These are phyloP conservation scores for Caenorhabditis remanei DNA, from an alignment of 1,140 invertebrate species.

Conservation along the genomic window DNA sequence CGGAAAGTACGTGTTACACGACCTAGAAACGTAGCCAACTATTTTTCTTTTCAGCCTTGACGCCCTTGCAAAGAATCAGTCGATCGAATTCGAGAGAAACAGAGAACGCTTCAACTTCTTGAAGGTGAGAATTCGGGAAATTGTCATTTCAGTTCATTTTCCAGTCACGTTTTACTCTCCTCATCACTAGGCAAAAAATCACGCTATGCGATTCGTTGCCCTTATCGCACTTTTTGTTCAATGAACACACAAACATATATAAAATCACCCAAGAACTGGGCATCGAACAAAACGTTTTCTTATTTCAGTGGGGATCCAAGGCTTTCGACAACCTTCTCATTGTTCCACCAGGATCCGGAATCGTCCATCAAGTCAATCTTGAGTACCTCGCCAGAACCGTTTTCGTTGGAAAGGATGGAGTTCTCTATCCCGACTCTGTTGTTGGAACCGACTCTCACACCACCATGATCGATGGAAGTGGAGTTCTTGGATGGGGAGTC, in stretches of 20 bases:
- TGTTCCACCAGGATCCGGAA: slow-evolving; percentile 96
- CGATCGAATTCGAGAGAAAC: slow-evolving; percentile 95
- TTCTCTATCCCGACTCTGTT: slow-evolving; percentile 92
- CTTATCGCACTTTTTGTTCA: slow-evolving; percentile 35
- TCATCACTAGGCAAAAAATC: slow-evolving; percentile 22
- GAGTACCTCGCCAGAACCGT: slow-evolving; percentile 87
- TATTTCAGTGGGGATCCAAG: slow-evolving; percentile 89
- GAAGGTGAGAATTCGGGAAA: slow-evolving; percentile 82
- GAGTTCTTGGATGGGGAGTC: slow-evolving; percentile 84
- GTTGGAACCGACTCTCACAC: slow-evolving; percentile 99
- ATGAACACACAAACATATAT: slow-evolving; percentile 42
- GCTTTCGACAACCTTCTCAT: slow-evolving; percentile 96
- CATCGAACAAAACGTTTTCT: background rate
- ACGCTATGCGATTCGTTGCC: slow-evolving; percentile 16
- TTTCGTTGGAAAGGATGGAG: slow-evolving; percentile 82
- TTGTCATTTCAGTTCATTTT: background rate
- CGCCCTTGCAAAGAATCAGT: slow-evolving; percentile 92
- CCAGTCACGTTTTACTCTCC: slow-evolving; percentile 24
- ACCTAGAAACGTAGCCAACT: background rate
- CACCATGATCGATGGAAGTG: slow-evolving; percentile 95
- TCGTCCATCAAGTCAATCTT: slow-evolving; percentile 95
- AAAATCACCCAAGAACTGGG: background rate
- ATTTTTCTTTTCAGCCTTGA: slow-evolving; percentile 83
- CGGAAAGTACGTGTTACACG: slow-evolving; percentile 83
- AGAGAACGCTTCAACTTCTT: slow-evolving; percentile 94